These are phyloP conservation scores for Cataglyphis rosenhaueri DNA, from an alignment of 2,888 invertebrate genomes.

Conservation along the genomic window DNA sequence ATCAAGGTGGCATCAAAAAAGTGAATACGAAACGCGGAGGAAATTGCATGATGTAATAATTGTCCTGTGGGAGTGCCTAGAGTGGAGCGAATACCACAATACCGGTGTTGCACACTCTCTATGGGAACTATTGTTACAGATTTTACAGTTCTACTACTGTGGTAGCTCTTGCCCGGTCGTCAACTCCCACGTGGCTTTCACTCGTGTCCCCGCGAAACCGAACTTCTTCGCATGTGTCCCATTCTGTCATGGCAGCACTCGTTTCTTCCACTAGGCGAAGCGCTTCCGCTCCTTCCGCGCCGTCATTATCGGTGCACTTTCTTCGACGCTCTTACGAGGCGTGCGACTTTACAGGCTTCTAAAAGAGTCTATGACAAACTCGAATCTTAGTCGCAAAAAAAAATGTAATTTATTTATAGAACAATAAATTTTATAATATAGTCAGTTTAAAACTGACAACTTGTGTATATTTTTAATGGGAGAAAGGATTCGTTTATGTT, in stretches of 20 bases:
- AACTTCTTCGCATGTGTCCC: slow-evolving; percentile 67
- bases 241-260: slow-evolving; percentile 62
- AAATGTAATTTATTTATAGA: slow-evolving; percentile 3
- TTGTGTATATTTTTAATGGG: background rate
- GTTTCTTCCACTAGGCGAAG: slow-evolving; percentile 48
- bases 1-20: slow-evolving; percentile 71
- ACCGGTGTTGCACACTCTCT: slow-evolving; percentile 80
- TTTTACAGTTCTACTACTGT: slow-evolving; percentile 84
- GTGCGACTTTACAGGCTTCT: slow-evolving; percentile 18
- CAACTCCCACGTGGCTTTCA: slow-evolving; percentile 85
- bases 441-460: background rate
- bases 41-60: slow-evolving; percentile 85
- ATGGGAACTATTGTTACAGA: slow-evolving; percentile 85
- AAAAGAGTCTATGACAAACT: background rate
- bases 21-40: slow-evolving; percentile 77
- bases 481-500: background rate
- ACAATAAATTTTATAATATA: background rate
- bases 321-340: background rate
- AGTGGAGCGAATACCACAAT: slow-evolving; percentile 80
- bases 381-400: background rate
- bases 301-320: slow-evolving; percentile 55
- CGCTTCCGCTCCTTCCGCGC: slow-evolving; percentile 66
- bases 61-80: slow-evolving; percentile 84
- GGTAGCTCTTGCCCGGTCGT: slow-evolving; percentile 72
- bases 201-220: slow-evolving; percentile 81